Evolutionary conservation across 2,888 invertebrate genomes (phyloP).

Genomic region (Diarsia brunnea): DNA sequence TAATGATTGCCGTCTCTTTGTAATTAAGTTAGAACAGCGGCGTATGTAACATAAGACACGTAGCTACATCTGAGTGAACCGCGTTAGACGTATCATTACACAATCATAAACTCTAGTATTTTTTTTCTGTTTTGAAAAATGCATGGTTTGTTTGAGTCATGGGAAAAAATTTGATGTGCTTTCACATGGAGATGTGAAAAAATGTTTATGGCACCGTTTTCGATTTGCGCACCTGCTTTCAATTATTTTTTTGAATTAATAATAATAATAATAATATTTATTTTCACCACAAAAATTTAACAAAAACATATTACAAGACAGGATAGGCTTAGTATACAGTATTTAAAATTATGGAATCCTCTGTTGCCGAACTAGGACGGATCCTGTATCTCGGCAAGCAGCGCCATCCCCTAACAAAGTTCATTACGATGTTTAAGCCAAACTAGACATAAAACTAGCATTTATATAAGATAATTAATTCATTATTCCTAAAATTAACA

Average conservation of each 20-base stretch:
- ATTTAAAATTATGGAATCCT: too few relatives aligned
- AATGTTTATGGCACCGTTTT: slow-evolving; percentile 46
- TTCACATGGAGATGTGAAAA: slow-evolving; percentile 62
- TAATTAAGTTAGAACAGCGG: slow-evolving; percentile 74
- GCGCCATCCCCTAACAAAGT: too few relatives aligned
- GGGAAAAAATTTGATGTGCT: slow-evolving; percentile 66
- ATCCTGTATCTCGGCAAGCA: too few relatives aligned
- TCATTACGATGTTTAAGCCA: too few relatives aligned
- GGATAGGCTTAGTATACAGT: too few relatives aligned
- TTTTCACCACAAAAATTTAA: too few relatives aligned
- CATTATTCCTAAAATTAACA: too few relatives aligned
- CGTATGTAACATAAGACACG: slow-evolving; percentile 71
- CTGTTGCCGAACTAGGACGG: too few relatives aligned
- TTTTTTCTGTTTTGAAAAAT: slow-evolving; percentile 64
- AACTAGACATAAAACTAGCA: too few relatives aligned
- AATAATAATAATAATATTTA: too few relatives aligned
- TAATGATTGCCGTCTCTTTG: slow-evolving; percentile 78
- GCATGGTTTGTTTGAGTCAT: slow-evolving; percentile 65
- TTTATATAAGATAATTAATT: too few relatives aligned
- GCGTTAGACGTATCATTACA: slow-evolving; percentile 73
- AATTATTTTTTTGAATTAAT: slow-evolving; percentile 38
- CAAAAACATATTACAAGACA: too few relatives aligned
- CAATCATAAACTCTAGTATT: slow-evolving; percentile 65
- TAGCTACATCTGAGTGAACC: slow-evolving; percentile 68
- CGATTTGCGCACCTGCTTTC: slow-evolving; percentile 42